Percentiles rank a stretch among this genome's conserved stretches.
Conservation (phyloP, 2,888 invertebrate genomes). For the Folsomia candida region DNA sequence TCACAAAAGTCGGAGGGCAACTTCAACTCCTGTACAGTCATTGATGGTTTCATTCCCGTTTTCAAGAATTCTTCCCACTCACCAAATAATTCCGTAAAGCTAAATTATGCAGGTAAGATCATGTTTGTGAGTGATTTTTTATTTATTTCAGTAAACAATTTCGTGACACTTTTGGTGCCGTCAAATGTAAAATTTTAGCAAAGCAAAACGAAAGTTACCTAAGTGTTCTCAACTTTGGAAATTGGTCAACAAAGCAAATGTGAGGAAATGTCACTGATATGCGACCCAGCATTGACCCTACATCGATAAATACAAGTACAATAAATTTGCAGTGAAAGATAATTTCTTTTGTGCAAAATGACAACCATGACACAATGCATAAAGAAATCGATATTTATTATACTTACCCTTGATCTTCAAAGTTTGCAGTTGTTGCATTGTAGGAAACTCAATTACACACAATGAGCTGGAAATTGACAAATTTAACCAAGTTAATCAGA, state of each 20-base stretch:
- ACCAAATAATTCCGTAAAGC: slow-evolving; percentile 31
- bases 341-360: too few relatives aligned
- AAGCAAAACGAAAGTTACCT: too few relatives aligned
- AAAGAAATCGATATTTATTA: too few relatives aligned
- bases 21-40: slow-evolving; percentile 37
- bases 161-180: too few relatives aligned
- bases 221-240: slow-evolving; percentile 35
- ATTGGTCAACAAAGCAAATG: slow-evolving; percentile 36
- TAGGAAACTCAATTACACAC: slow-evolving; percentile 35
- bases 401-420: slow-evolving; percentile 28
- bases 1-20: slow-evolving; percentile 40
- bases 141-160: too few relatives aligned
- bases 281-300: slow-evolving; percentile 37
- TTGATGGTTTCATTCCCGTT: slow-evolving; percentile 33
- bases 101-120: too few relatives aligned
- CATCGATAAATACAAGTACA: neutral
- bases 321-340: neutral
- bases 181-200: too few relatives aligned
- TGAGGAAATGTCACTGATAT: slow-evolving; percentile 38
- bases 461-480: too few relatives aligned
- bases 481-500: too few relatives aligned
- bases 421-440: slow-evolving; percentile 29
- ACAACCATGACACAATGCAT: too few relatives aligned
- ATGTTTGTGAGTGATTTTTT: too few relatives aligned
- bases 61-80: slow-evolving; percentile 43